These are phyloP conservation scores for Platanista minor DNA, from an alignment of 2,113 vertebrate species.

Conservation along the genomic window DNA sequence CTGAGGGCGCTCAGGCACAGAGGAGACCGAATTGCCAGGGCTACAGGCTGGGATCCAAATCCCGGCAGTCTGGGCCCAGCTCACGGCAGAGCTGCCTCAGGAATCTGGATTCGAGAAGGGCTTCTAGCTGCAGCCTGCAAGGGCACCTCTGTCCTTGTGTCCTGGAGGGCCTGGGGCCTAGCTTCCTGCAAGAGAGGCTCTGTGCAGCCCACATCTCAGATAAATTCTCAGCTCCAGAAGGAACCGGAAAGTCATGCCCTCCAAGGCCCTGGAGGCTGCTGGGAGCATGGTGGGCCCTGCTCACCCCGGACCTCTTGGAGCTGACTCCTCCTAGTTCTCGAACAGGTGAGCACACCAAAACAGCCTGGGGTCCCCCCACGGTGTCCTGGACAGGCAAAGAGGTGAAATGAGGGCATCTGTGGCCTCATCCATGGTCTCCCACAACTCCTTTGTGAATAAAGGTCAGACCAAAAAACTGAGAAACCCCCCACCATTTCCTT, in stretches of 20 bases:
- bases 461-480: not conserved
- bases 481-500: not conserved
- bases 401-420: not conserved
- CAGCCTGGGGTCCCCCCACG: accelerated
- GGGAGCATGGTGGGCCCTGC: not conserved
- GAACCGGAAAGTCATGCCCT: not conserved
- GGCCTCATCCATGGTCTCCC: accelerated
- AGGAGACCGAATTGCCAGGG: accelerated
- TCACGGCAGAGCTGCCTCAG: not conserved
- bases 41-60: not conserved
- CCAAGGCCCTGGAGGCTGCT: not conserved
- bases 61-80: not conserved
- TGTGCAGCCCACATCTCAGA: not conserved
- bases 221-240: not conserved
- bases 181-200: not conserved
- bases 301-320: accelerated
- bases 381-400: accelerated
- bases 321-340: not conserved
- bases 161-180: not conserved
- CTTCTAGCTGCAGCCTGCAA: not conserved
- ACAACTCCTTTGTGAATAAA: not conserved
- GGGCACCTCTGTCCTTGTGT: not conserved
- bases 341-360: not conserved
- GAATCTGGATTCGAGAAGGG: not conserved
- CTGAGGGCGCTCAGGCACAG: not conserved